Conservation (phyloP, 2,797 vertebrate species). For the Rhincodon typus region DNA sequence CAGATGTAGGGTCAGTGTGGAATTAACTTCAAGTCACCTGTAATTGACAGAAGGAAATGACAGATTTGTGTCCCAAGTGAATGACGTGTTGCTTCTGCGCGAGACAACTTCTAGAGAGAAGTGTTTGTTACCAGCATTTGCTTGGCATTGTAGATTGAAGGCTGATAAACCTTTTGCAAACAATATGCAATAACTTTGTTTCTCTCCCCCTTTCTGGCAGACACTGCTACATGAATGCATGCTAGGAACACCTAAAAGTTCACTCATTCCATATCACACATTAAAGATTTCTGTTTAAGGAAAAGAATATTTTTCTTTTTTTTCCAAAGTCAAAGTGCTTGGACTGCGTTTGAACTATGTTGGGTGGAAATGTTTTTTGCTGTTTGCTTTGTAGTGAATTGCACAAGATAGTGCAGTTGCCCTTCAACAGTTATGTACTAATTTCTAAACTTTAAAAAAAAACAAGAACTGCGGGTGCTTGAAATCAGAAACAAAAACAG, state of each 20-base stretch:
- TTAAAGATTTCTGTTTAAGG: background rate
- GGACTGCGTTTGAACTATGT: background rate
- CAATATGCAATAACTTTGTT: background rate
- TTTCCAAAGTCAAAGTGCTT: background rate
- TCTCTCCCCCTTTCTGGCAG: background rate
- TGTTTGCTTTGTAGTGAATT: background rate
- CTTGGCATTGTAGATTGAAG: background rate
- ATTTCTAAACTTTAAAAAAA: no score
- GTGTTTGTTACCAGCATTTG: background rate
- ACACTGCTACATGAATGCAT: background rate
- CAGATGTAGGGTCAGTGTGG: background rate
- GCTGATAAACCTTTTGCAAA: background rate
- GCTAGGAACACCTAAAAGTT: background rate
- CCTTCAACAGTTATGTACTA: background rate
- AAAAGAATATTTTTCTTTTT: background rate
- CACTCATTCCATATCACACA: background rate
- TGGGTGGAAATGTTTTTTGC: no score
- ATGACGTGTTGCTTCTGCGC: no score
- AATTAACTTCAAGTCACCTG: background rate
- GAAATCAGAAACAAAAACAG: no score
- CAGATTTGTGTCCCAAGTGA: no score
- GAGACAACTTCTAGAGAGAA: background rate
- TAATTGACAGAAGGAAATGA: background rate
- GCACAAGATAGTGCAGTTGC: background rate
- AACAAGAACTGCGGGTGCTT: no score